A percentile compares a stretch with the other conserved stretches of the same genome.
phyloP scores from a whole-genome alignment of 2,888 invertebrate species.

The Agonum fuliginosum region DNA sequence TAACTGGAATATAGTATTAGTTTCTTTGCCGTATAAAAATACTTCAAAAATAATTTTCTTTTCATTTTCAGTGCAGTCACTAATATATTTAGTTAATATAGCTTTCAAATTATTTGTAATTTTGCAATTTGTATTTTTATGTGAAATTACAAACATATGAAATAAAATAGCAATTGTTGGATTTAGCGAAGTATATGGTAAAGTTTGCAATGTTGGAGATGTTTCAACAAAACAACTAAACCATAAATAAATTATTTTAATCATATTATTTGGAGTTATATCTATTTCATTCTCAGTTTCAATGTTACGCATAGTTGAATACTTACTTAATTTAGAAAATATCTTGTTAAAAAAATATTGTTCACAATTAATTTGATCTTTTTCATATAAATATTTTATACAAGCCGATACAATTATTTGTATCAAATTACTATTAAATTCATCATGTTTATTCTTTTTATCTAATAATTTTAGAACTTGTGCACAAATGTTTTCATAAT shows the following conservation, averaged over 20 bases:
- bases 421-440: conserved; percentile 68
- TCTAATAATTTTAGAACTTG: conserved; percentile 75
- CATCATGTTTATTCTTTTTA: conserved; percentile 71
- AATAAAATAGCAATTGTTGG: conserved; percentile 73
- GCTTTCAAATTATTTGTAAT: conserved; percentile 5
- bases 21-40: conserved; percentile 68
- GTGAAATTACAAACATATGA: conserved; percentile 71
- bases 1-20: conserved; percentile 64
- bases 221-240: conserved; percentile 66
- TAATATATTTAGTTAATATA: conserved; percentile 66
- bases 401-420: conserved; percentile 76
- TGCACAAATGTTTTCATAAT: conserved; percentile 75
- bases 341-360: conserved; percentile 70
- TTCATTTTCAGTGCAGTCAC: conserved; percentile 62
- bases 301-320: conserved; percentile 62
- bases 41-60: conserved; percentile 67
- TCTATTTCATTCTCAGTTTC: conserved; percentile 66
- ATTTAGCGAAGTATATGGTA: conserved; percentile 70
- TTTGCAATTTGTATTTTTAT: conserved; percentile 66
- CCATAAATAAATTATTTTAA: conserved; percentile 66
- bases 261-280: conserved; percentile 65
- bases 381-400: conserved; percentile 74
- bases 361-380: conserved; percentile 72
- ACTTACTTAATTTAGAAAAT: conserved; percentile 66
- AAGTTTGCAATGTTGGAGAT: conserved; percentile 63